Percentiles rank a stretch among this genome's conserved stretches.
These are phyloP conservation scores for Muricea muricata DNA, from an alignment of 92 coral and sea anemone genomes.

Conservation along the genomic window DNA sequence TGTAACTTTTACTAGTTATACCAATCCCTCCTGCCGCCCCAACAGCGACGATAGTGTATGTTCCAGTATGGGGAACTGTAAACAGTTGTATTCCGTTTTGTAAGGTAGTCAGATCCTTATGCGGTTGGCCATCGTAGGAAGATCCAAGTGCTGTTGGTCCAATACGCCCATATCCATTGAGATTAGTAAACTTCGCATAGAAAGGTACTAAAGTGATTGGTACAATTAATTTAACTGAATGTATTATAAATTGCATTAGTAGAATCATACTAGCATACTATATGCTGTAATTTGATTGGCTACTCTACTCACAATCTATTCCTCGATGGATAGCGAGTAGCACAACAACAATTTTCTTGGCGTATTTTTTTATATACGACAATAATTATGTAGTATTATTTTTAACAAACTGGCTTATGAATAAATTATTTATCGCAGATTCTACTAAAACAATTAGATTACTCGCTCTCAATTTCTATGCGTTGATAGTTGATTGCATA, in stretches of 20 bases:
- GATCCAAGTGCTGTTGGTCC: slow-evolving; percentile 53
- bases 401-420: too few species aligned
- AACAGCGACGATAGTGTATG: slow-evolving; percentile 61
- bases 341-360: too few species aligned
- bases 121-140: slow-evolving; percentile 43
- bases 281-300: background rate
- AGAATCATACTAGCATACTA: too few species aligned
- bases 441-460: too few species aligned
- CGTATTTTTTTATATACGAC: too few species aligned
- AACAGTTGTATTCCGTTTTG: slow-evolving; percentile 63
- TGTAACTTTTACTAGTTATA: background rate
- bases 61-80: slow-evolving; percentile 65
- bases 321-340: too few species aligned
- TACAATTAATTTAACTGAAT: background rate
- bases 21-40: slow-evolving; percentile 66
- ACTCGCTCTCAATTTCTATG: too few species aligned
- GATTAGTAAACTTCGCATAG: slow-evolving; percentile 31
- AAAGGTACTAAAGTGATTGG: slow-evolving; percentile 14
- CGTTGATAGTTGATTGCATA: background rate
- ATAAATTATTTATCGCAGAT: too few species aligned
- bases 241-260: background rate
- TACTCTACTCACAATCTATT: too few species aligned
- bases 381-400: too few species aligned
- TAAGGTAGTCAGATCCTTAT: slow-evolving; percentile 49
- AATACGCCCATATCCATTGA: slow-evolving; percentile 38